A percentile compares a stretch with the other conserved stretches of the same genome.
Evolutionary conservation across 2,797 vertebrate species (phyloP).

Genomic region (Bradypodion pumilum): DNA sequence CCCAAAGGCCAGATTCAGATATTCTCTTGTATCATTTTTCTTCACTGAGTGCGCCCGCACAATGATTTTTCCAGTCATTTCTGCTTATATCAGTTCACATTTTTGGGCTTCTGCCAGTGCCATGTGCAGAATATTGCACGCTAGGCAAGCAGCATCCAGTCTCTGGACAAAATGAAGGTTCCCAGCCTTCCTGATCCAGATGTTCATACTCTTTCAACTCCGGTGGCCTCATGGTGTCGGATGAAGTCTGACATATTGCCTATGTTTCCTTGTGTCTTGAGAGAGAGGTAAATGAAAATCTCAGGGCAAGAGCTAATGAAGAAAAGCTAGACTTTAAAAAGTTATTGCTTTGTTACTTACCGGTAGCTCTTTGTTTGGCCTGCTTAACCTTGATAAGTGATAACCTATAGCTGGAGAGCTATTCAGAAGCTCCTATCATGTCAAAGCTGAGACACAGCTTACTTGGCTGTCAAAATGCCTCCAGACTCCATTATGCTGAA

Average conservation of each 20-base stretch:
- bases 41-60: too few relatives aligned
- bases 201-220: background rate
- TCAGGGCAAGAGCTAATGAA: too few relatives aligned
- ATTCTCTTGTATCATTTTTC: background rate
- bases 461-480: slow-evolving; percentile 16
- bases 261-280: too few relatives aligned
- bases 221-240: too few relatives aligned
- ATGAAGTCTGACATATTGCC: too few relatives aligned
- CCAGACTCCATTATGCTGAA: background rate
- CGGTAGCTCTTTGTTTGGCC: background rate
- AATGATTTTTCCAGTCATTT: background rate
- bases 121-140: background rate
- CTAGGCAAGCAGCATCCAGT: background rate
- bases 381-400: background rate
- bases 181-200: background rate
- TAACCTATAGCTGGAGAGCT: background rate
- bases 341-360: background rate
- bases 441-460: slow-evolving; percentile 22
- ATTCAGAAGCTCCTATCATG: background rate
- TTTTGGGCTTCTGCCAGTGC: background rate
- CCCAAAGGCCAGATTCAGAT: background rate
- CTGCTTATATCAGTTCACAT: background rate
- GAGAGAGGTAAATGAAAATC: too few relatives aligned
- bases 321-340: too few relatives aligned
- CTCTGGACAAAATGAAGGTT: background rate